Conservation (phyloP, 30 jellyfish, hydroid and myxozoan genomes). For the Cassiopea andromeda region DNA sequence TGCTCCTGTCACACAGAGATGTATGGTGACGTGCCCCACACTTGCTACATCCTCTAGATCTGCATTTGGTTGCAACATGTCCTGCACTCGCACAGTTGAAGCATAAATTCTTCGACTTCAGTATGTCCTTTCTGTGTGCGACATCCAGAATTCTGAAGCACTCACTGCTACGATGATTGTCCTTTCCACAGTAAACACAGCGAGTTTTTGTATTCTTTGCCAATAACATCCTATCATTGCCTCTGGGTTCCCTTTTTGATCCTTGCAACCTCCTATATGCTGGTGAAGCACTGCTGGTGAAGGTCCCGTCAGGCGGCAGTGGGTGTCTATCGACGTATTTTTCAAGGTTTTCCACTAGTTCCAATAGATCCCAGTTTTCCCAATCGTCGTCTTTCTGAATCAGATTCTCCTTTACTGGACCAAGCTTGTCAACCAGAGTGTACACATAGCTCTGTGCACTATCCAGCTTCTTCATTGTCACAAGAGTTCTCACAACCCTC, state of each 20-base stretch:
- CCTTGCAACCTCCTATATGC: constrained; percentile 5
- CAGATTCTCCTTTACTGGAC: constrained; percentile 50
- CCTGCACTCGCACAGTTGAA: constrained; percentile 67
- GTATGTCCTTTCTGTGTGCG: not conserved
- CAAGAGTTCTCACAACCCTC: constrained; percentile 49
- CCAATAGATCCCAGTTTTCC: constrained; percentile 54
- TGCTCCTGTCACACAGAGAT: not conserved
- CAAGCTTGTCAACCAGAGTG: constrained; percentile 41
- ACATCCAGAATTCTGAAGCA: not conserved
- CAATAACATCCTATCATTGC: constrained; percentile 5
- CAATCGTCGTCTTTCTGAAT: constrained; percentile 51
- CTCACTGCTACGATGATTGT: not conserved
- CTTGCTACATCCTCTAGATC: constrained; percentile 5
- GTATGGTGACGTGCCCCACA: not conserved
- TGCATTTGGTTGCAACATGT: constrained; percentile 65
- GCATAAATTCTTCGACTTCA: constrained; percentile 48
- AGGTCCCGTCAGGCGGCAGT: not conserved
- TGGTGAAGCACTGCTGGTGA: not conserved
- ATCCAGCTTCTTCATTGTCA: constrained; percentile 53
- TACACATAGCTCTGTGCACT: constrained; percentile 62
- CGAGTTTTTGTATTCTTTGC: not conserved
- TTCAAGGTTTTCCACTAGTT: constrained; percentile 44
- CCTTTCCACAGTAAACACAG: constrained; percentile 3
- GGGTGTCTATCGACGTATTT: constrained; percentile 62
- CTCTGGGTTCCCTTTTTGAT: not conserved